A percentile compares a stretch with the other conserved stretches of the same genome.
These are phyloP conservation scores for Muscidifurax raptorellus DNA, from an alignment of 1,140 invertebrate species.

Conservation along the genomic window DNA sequence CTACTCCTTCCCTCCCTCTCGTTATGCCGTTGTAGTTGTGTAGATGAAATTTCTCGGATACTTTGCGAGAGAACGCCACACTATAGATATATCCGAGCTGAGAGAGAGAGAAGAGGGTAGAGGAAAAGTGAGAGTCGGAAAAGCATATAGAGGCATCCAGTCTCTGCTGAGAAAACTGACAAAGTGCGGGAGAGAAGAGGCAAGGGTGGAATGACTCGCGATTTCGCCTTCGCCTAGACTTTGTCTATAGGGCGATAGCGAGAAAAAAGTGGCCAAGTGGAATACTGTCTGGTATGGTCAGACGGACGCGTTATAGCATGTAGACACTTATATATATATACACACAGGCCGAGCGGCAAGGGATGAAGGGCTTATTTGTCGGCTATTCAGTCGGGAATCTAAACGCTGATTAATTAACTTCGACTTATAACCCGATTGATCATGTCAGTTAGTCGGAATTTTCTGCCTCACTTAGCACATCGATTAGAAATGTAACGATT, in stretches of 20 bases:
- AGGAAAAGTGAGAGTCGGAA: conserved; percentile 44
- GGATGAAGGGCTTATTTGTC: conserved; percentile 31
- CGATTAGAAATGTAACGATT: not conserved
- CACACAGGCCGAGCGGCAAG: not conserved
- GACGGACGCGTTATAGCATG: conserved; percentile 44
- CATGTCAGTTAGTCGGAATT: not conserved
- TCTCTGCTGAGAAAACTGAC: not conserved
- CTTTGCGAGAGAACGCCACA: conserved; percentile 41
- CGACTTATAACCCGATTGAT: not conserved
- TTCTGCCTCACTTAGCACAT: not conserved
- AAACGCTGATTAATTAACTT: conserved; percentile 35
- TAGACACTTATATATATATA: conserved; percentile 4
- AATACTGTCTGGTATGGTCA: conserved; percentile 59
- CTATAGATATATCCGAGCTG: conserved; percentile 11
- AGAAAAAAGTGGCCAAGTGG: conserved; percentile 54
- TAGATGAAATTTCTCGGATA: conserved; percentile 59
- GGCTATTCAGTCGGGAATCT: not conserved
- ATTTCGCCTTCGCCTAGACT: conserved; percentile 48
- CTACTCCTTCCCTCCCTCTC: conserved; percentile 10
- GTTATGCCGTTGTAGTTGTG: conserved; percentile 43
- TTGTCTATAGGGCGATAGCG: conserved; percentile 12
- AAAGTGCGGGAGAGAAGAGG: not conserved
- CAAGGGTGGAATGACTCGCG: conserved; percentile 53
- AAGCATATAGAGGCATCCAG: not conserved
- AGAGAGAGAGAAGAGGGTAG: conserved; percentile 8